phyloP scores from a whole-genome alignment of 2,113 vertebrate genomes.

The Misgurnus anguillicaudatus region DNA sequence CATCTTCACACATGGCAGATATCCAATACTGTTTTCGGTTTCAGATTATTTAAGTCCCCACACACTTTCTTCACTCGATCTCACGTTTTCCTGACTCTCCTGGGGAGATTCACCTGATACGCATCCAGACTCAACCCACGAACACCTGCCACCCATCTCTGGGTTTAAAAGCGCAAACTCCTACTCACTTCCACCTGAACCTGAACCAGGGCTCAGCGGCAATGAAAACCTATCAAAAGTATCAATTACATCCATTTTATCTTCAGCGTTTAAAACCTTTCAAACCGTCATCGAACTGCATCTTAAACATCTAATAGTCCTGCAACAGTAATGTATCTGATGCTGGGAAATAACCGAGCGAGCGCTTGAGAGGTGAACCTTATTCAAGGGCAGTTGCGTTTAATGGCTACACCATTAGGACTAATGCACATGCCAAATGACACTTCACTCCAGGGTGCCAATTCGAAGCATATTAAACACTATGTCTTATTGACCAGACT shows the following conservation, averaged over 20 bases:
- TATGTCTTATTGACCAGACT: slow-evolving; percentile 27
- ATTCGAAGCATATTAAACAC: slow-evolving; percentile 44
- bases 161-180: slow-evolving; percentile 1
- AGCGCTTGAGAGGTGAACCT: slow-evolving; percentile 32
- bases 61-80: not conserved
- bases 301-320: slow-evolving; percentile 20
- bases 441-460: slow-evolving; percentile 45
- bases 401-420: slow-evolving; percentile 51
- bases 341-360: slow-evolving; percentile 43
- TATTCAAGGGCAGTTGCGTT: slow-evolving; percentile 52
- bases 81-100: not conserved
- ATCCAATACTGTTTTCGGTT: not conserved
- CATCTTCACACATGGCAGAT: too few relatives aligned
- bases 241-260: slow-evolving; percentile 39
- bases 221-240: not conserved
- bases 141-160: slow-evolving; percentile 19
- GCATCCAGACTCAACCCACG: slow-evolving; percentile 21
- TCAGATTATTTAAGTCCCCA: too few relatives aligned
- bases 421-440: slow-evolving; percentile 48
- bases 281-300: not conserved
- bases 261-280: slow-evolving; percentile 22
- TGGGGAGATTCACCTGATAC: slow-evolving; percentile 22
- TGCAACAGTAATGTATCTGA: slow-evolving; percentile 26
- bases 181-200: not conserved
- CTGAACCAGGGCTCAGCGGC: not conserved